Percentiles rank a stretch among this genome's conserved stretches.
These are phyloP conservation scores for Papilio elwesi DNA, from an alignment of 2,888 invertebrate species.

Conservation along the genomic window DNA sequence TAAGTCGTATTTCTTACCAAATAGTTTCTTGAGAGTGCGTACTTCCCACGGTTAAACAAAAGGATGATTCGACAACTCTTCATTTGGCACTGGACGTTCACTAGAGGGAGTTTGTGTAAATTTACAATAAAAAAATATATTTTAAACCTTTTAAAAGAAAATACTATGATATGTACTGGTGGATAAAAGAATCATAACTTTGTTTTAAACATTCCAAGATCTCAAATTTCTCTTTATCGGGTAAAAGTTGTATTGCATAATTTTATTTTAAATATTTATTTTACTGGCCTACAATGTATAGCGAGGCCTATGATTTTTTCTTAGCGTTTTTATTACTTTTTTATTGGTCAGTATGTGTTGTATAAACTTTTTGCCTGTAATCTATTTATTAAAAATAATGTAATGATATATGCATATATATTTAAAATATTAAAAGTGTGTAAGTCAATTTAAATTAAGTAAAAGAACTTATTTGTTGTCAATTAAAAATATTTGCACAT, in stretches of 20 bases:
- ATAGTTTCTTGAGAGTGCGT: no score
- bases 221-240: conserved; percentile 6
- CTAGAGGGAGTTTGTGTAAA: no score
- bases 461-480: conserved; percentile 72
- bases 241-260: not conserved
- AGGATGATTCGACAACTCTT: no score
- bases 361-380: conserved; percentile 6
- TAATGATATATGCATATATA: not conserved
- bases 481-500: conserved; percentile 72
- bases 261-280: not conserved
- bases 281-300: not conserved
- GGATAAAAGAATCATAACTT: not conserved
- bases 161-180: no score
- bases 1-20: no score
- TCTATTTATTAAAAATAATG: not conserved
- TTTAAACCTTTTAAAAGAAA: no score
- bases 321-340: not conserved
- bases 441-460: conserved; percentile 66
- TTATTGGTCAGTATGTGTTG: not conserved
- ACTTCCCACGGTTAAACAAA: no score
- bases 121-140: no score
- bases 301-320: conserved; percentile 26
- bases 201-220: conserved; percentile 15
- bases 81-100: no score
- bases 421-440: conserved; percentile 45